Conservation (phyloP, 2,113 vertebrate species). For the Sturnus vulgaris region DNA sequence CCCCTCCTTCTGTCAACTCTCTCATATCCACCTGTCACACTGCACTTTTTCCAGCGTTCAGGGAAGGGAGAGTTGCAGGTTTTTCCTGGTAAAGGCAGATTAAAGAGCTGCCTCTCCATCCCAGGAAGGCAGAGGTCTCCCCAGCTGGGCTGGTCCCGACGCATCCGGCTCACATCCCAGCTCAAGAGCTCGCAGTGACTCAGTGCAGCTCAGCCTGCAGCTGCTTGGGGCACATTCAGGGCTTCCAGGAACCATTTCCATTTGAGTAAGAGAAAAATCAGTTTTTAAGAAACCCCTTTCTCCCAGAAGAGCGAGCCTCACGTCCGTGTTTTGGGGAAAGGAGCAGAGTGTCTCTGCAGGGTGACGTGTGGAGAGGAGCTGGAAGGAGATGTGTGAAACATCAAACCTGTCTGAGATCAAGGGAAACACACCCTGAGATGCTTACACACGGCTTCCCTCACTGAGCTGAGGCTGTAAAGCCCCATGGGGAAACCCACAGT, state of each 20-base stretch:
- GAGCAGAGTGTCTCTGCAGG: neutral
- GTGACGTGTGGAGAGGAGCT: neutral
- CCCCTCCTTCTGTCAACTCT: neutral
- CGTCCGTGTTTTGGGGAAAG: neutral
- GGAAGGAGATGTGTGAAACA: neutral
- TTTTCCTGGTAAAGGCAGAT: neutral
- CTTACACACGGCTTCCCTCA: neutral
- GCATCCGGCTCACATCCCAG: neutral
- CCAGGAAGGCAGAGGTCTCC: neutral
- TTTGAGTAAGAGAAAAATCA: neutral
- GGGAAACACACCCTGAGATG: neutral
- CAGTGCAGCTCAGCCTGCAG: neutral
- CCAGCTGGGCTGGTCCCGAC: neutral
- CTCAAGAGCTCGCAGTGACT: neutral
- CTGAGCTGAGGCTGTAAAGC: neutral
- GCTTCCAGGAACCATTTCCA: neutral
- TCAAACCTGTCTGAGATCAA: neutral
- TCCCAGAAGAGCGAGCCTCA: neutral
- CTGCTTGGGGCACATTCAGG: neutral
- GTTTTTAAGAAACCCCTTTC: neutral
- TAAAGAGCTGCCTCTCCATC: neutral
- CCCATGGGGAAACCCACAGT: slow-evolving; percentile 1
- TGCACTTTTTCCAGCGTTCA: neutral
- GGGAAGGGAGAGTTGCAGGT: neutral
- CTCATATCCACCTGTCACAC: neutral